Percentiles rank a stretch among this genome's conserved stretches.
These are phyloP conservation scores for Otis tarda DNA, from an alignment of 2,113 vertebrate genomes.

Conservation along the genomic window DNA sequence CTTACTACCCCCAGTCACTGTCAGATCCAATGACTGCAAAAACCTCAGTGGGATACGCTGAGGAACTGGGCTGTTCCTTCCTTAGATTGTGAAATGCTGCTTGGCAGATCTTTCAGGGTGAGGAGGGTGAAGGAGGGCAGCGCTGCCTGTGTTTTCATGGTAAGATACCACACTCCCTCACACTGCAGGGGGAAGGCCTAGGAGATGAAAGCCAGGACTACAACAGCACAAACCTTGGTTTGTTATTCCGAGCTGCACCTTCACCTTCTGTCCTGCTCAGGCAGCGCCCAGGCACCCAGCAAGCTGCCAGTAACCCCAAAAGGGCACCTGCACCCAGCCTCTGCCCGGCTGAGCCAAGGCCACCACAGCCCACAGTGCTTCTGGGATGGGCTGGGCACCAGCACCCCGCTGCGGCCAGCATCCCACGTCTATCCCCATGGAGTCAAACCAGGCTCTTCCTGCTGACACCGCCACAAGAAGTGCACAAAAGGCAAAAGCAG, in stretches of 20 bases:
- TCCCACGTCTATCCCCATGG: rapidly evolving
- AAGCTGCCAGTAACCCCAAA: rapidly evolving
- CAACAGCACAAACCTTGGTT: not conserved
- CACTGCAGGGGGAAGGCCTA: not conserved
- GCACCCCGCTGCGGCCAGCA: rapidly evolving
- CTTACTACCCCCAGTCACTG: not conserved
- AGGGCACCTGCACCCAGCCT: not conserved
- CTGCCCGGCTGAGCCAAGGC: rapidly evolving
- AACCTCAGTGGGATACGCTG: rapidly evolving
- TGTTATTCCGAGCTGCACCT: not conserved
- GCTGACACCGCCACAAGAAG: not conserved
- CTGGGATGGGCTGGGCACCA: rapidly evolving
- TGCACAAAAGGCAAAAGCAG: not conserved
- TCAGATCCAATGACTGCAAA: not conserved
- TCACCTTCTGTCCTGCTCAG: not conserved
- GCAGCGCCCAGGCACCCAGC: not conserved
- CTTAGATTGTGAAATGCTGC: not conserved
- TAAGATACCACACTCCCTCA: not conserved
- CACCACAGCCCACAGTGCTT: rapidly evolving
- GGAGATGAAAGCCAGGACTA: not conserved
- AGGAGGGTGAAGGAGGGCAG: not conserved
- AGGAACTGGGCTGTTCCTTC: not conserved
- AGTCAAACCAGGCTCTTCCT: not conserved
- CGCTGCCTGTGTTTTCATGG: rapidly evolving
- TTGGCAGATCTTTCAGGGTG: not conserved